phyloP scores from a whole-genome alignment of 2,888 invertebrate species.

The Apamea monoglypha region DNA sequence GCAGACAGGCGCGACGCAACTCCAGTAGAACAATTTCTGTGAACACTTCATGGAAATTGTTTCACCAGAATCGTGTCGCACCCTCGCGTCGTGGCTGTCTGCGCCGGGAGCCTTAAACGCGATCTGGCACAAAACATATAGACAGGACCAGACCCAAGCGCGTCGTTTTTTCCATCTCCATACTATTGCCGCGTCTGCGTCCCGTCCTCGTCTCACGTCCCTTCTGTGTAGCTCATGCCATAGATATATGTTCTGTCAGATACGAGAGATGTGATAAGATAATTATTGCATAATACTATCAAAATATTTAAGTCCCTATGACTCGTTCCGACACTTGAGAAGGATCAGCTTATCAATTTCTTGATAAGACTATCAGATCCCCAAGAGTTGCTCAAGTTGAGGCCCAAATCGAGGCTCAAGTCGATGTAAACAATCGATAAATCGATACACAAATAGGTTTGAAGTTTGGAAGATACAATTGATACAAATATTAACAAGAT shows the following conservation, averaged over 20 bases:
- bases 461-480: neutral
- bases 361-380: conserved; percentile 23
- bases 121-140: neutral
- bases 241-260: neutral
- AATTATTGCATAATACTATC: conserved; percentile 5
- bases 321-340: neutral
- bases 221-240: neutral
- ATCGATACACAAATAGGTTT: neutral
- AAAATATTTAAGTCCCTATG: neutral
- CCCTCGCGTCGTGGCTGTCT: neutral
- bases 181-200: neutral
- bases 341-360: conserved; percentile 14
- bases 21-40: neutral
- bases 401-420: no score
- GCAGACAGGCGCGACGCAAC: no score
- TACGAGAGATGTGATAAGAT: neutral
- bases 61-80: neutral
- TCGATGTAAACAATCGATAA: conserved; percentile 12
- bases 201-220: neutral
- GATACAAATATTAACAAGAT: neutral
- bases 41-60: neutral
- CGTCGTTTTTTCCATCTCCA: neutral
- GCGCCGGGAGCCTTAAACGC: no score
- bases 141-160: neutral
- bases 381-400: neutral